Percentiles rank a stretch among this genome's conserved stretches.
These are phyloP conservation scores for Parauchenoglanis punctatus DNA, from an alignment of 2,797 vertebrate species.

Conservation along the genomic window DNA sequence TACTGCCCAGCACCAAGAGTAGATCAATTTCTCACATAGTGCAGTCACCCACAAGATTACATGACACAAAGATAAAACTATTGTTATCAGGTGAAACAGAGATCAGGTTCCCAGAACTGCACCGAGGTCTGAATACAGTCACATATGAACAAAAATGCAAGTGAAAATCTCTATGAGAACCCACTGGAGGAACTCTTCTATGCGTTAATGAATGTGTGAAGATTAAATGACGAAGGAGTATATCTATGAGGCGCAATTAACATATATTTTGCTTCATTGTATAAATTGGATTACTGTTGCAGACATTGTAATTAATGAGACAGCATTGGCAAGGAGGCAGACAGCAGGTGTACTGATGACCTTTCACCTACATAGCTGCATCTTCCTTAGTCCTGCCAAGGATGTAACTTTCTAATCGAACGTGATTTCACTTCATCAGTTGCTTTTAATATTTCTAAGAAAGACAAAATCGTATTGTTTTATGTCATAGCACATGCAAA, in stretches of 20 bases:
- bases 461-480: background rate
- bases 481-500: background rate
- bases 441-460: background rate
- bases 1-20: background rate
- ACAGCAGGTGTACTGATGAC: background rate
- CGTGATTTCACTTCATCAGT: background rate
- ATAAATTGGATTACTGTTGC: background rate
- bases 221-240: background rate
- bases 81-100: background rate
- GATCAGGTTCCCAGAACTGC: background rate
- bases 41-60: background rate
- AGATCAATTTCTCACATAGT: background rate
- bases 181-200: background rate
- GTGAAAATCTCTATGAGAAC: background rate
- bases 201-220: background rate
- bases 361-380: background rate
- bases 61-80: background rate
- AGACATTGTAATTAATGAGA: background rate
- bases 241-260: too few species aligned
- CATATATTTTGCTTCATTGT: background rate
- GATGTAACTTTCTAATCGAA: background rate
- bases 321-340: background rate
- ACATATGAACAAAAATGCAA: background rate
- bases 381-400: background rate
- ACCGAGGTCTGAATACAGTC: background rate